A percentile compares a stretch with the other conserved stretches of the same genome.
These are phyloP conservation scores for Carcharodon carcharias DNA, from an alignment of 2,797 vertebrate species.

Conservation along the genomic window DNA sequence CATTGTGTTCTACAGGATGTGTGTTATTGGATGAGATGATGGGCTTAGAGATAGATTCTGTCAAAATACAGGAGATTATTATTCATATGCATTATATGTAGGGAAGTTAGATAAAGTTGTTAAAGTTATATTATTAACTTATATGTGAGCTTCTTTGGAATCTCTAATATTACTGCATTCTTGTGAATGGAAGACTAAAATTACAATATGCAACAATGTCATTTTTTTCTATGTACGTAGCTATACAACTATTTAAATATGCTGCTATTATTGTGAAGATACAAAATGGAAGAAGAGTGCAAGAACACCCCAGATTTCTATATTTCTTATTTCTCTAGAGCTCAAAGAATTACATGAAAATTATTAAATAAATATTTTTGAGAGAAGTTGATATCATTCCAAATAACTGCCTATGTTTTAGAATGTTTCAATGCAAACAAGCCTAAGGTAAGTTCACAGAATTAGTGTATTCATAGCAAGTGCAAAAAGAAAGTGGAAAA, in stretches of 20 bases:
- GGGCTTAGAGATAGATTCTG: constrained; percentile 32
- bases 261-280: neutral
- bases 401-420: neutral
- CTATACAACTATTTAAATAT: neutral
- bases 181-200: neutral
- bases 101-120: neutral
- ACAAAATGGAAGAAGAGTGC: neutral
- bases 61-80: neutral
- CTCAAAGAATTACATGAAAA: neutral
- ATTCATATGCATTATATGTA: neutral
- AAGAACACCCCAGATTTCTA: neutral
- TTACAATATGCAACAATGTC: neutral
- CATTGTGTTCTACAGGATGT: neutral
- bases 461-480: no score
- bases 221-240: neutral
- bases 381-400: neutral
- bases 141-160: neutral
- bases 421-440: neutral
- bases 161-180: neutral
- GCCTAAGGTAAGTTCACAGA: no score
- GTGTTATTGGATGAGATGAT: constrained; percentile 29
- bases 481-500: no score
- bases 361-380: neutral
- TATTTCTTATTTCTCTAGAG: neutral
- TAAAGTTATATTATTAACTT: neutral